These are phyloP conservation scores for Dascillus cervinus DNA, from an alignment of 2,888 invertebrate genomes.

Conservation along the genomic window DNA sequence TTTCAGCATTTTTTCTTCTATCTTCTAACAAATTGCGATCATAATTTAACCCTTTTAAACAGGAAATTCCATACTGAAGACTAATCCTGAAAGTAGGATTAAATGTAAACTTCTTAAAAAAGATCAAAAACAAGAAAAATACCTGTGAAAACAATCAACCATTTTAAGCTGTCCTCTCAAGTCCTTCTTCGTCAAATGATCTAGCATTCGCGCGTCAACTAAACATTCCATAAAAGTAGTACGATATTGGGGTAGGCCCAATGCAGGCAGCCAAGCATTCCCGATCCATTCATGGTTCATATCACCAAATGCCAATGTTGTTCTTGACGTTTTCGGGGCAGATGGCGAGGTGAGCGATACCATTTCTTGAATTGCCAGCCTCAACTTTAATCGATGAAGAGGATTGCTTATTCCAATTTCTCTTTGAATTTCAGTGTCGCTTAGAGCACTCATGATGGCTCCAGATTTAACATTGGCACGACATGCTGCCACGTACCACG, in stretches of 20 bases:
- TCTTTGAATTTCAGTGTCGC: constrained; percentile 98
- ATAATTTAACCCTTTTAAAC: constrained; percentile 94
- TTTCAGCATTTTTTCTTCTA: constrained; percentile 79
- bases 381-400: constrained; percentile 88
- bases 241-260: constrained; percentile 95
- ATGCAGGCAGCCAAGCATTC: constrained; percentile 92
- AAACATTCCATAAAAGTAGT: constrained; percentile 99
- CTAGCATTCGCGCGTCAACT: constrained; percentile 98
- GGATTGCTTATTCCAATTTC: constrained; percentile 93
- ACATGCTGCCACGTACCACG: constrained; percentile 98
- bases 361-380: constrained; percentile 93
- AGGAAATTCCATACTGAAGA: constrained; percentile 95
- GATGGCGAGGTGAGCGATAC: constrained; percentile 97
- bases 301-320: constrained; percentile 95
- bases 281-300: constrained; percentile 99
- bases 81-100: constrained; percentile 81
- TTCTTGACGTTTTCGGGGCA: constrained; percentile 91
- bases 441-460: constrained; percentile 98
- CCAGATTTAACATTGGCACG: constrained; percentile 99
- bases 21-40: constrained; percentile 91
- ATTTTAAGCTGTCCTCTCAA: constrained; percentile 95
- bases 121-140: constrained; percentile 11
- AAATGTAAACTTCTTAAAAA: no score
- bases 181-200: constrained; percentile 97
- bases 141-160: constrained; percentile 99